phyloP scores from a whole-genome alignment of 2,797 vertebrate genomes.

The Miichthys miiuy region DNA sequence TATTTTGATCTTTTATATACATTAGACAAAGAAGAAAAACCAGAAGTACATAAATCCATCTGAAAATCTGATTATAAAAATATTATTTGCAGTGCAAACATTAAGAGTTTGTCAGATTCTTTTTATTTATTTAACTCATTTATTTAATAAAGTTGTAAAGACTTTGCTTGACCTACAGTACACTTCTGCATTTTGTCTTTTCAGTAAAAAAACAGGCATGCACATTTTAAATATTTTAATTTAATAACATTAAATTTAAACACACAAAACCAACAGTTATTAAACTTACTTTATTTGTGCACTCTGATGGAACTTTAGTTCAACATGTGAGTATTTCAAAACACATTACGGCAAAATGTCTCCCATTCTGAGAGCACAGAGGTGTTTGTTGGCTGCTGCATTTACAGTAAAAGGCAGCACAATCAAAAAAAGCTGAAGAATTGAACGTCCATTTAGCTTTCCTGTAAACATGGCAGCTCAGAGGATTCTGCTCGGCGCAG shows the following conservation, averaged over 20 bases:
- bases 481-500: neutral
- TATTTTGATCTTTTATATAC: neutral
- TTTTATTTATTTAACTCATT: neutral
- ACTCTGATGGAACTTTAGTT: too few relatives aligned
- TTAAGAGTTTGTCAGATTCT: neutral
- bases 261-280: neutral
- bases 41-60: neutral
- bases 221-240: neutral
- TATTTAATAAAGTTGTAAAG: neutral
- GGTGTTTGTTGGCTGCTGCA: neutral
- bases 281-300: neutral
- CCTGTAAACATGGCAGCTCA: constrained; percentile 7
- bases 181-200: neutral
- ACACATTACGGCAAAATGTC: neutral
- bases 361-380: neutral
- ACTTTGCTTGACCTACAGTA: neutral
- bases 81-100: neutral
- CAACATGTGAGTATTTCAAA: neutral
- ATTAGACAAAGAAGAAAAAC: neutral
- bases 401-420: neutral
- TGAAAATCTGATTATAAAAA: neutral
- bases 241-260: neutral
- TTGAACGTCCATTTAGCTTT: constrained; percentile 13
- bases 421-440: constrained; percentile 16
- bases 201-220: neutral